Base-by-base conservation (phyloP, 2,113 vertebrate genomes). In the Carassius auratus region DNA sequence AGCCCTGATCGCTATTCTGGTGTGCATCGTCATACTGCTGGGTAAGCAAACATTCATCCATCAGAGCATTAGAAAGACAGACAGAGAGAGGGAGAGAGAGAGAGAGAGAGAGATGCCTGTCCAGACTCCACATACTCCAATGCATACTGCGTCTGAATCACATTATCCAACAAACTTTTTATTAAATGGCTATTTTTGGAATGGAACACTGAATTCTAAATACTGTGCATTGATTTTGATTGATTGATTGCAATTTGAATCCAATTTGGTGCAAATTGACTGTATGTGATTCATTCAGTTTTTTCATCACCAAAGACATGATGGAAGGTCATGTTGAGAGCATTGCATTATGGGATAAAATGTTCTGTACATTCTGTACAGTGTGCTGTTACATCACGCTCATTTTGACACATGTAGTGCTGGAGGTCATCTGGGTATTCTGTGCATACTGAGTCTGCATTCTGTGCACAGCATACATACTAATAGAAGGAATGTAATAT, bases 11-110 rank as follows among this genome's bases (percentile, higher is more conserved):
- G 98, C 98, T 87, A 99, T 99, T 85, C 94, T 99, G 42, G 91
- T 99, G 57, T 99, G 98, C 85, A 96, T 99, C 88, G 76, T 98
- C 91, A 98, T 99, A 90, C 94, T 99, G 73, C 92, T 99, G 93
- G 97, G 98, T 99, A 87, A 94, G 97, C 94, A 73, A 0, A 83
- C 26, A 83, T 76, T 1, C 48, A 66, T 4, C 8, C 30, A n/a
- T 17, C 50, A 64, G 26, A 76, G 61, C 2, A 0, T 42, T 36
- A 17, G 48, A 75, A 14, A 68, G 66, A 68, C 26, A 30, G 12
- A 30, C n/a, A 62, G 21, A 68, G 8, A 42, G 71, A 74, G 10
- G 36, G 23, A 30, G 61, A 62, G 21, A 68, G 19, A 42, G 71
- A 74, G 10, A 1, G 36, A 23, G 59, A 68, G 36, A 42, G 71